Base-by-base conservation (phyloP, 1,140 invertebrate genomes). In the Philaenus spumarius region DNA sequence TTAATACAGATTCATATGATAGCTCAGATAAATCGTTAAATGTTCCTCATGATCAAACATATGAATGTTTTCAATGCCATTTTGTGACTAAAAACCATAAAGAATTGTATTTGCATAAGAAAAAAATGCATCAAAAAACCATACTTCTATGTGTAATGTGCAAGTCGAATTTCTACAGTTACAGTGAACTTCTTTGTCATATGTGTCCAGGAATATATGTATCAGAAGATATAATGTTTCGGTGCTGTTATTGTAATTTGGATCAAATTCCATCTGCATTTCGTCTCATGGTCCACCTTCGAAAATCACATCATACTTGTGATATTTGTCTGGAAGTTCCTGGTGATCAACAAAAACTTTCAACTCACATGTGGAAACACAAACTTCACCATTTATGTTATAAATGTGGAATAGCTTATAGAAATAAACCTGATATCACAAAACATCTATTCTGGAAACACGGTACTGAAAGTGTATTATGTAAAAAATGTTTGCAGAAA, bases 361-460 rank as follows among this genome's bases (percentile, higher is more conserved):
- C 88, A 6, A 86, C 86, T 61, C 90, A 93, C 68, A 86, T 92
- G 34, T 90, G 87, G 86, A 92, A 92, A 69, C 90, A 93, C 69
- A 92, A 91, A 71, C 71, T 92, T 24, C 80, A 89, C 72, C 88
- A 92, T 72, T 71, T 90, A 17, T 93, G 90, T 69, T 91, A 90
- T 71, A 81, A 87, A 37, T 92, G 89, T 72, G 85, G 84, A 22
- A 88, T 92, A 61, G 82, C 89, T 3, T 93, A 92, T 70, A 78
- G 86, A 51, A 90, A 90, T 70, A 90, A 91, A 70, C 84, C 84
- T 37, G 88, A 91, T 66, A 91, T 92, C 48, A 89, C 84, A 34
- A 89, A 89, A 67, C 89, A 93, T 76, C 72, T 92, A 37, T 91
- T 90, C 69, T 93, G 89, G 90, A 93, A 93, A 69, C 89, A 93